Evolutionary conservation across 2,888 invertebrate genomes (phyloP).

Genomic region (Patella depressa): DNA sequence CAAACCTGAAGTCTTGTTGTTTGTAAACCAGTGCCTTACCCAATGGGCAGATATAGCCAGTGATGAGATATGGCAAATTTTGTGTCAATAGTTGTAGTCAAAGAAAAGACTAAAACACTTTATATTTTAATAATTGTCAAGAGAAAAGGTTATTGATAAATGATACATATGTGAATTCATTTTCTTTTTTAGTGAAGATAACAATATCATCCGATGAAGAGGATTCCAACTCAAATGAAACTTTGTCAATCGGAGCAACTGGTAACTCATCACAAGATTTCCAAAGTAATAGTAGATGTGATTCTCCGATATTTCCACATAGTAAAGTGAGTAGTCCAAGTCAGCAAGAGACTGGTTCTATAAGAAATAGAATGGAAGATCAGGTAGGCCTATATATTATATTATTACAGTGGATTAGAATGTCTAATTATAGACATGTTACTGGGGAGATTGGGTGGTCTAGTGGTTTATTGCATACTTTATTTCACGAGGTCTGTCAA

Average conservation of each 20-base stretch:
- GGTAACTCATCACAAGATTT: conserved; percentile 15
- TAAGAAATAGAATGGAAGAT: conserved; percentile 58
- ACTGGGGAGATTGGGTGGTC: too few relatives aligned
- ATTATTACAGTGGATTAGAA: neutral
- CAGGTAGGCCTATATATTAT: conserved; percentile 38
- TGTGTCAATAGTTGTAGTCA: too few relatives aligned
- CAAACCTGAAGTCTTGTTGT: too few relatives aligned
- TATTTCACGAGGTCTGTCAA: too few relatives aligned
- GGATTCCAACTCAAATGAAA: conserved; percentile 39
- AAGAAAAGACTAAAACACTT: too few relatives aligned
- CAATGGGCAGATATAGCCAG: too few relatives aligned
- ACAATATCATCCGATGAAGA: conserved; percentile 69
- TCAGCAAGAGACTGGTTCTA: conserved; percentile 25
- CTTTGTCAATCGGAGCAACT: neutral
- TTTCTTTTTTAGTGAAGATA: conserved; percentile 54
- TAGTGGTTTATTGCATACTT: too few relatives aligned
- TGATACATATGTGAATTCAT: neutral
- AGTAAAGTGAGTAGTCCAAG: neutral
- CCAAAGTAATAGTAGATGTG: conserved; percentile 24
- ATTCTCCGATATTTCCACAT: conserved; percentile 31
- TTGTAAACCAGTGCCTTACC: too few relatives aligned
- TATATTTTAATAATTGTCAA: too few relatives aligned
- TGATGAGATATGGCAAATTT: too few relatives aligned
- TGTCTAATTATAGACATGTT: too few relatives aligned
- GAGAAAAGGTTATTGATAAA: too few relatives aligned